Evolutionary conservation across 2,888 invertebrate species (phyloP).

Genomic region (Calephelis perditalis): DNA sequence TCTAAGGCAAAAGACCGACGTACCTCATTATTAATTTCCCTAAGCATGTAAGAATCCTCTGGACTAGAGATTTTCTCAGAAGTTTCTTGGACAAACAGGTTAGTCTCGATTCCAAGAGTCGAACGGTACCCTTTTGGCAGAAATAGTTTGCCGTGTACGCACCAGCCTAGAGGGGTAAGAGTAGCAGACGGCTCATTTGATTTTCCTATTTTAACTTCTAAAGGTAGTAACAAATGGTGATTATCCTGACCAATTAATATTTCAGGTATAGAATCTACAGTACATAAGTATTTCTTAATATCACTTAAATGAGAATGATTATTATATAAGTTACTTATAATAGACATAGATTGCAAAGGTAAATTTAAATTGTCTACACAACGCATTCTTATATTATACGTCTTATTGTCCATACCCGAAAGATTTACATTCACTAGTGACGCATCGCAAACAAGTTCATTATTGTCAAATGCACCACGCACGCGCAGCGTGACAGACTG

Average conservation of each 20-base stretch:
- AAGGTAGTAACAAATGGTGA: conserved; percentile 31
- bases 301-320: conserved; percentile 15
- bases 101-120: not conserved
- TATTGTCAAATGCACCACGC: conserved; percentile 23
- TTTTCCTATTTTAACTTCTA: conserved; percentile 22
- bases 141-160: conserved; percentile 13
- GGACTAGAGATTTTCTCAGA: not conserved
- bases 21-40: not conserved
- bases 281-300: conserved; percentile 18
- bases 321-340: conserved; percentile 3
- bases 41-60: not conserved
- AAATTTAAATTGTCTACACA: conserved; percentile 30
- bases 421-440: conserved; percentile 23
- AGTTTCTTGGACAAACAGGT: not conserved
- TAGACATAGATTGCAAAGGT: conserved; percentile 27
- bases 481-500: conserved; percentile 27
- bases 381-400: conserved; percentile 23
- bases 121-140: not conserved
- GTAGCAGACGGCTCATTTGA: conserved; percentile 14
- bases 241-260: conserved; percentile 37
- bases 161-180: conserved; percentile 12
- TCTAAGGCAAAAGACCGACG: not conserved
- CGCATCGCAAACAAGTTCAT: conserved; percentile 2
- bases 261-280: conserved; percentile 27
- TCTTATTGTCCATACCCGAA: conserved; percentile 22